Evolutionary conservation across 2,888 invertebrate genomes (phyloP).

Genomic region (Sclerodermus sp.): DNA sequence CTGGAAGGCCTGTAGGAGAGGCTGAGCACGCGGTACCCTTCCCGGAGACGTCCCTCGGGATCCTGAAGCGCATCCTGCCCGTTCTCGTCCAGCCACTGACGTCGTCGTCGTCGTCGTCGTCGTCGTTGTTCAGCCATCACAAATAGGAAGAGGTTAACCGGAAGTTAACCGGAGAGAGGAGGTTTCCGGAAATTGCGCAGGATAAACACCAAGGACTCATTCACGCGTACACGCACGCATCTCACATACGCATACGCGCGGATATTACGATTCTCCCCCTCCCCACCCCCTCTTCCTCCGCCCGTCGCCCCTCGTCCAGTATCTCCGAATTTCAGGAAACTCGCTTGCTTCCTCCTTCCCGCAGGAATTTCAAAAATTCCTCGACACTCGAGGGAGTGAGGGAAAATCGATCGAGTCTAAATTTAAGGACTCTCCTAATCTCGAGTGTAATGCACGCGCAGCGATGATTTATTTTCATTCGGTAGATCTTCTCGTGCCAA

Average conservation of each 20-base stretch:
- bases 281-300: no score
- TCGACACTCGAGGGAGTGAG: no score
- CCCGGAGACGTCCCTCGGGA: constrained; percentile 2
- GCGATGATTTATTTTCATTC: no score
- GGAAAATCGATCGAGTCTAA: no score
- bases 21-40: constrained; percentile 27
- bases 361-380: no score
- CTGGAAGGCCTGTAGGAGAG: constrained; percentile 42
- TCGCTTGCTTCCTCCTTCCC: no score
- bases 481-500: no score
- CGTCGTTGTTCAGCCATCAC: constrained; percentile 1
- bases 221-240: constrained; percentile 24
- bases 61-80: constrained; percentile 64
- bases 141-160: no score
- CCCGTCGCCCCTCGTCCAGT: no score
- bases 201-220: constrained; percentile 34
- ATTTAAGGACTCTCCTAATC: no score
- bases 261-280: constrained; percentile 15
- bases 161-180: neutral
- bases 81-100: constrained; percentile 77
- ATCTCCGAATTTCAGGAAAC: no score
- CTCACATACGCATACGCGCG: constrained; percentile 24
- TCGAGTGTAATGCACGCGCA: no score
- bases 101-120: constrained; percentile 7
- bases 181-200: constrained; percentile 19